Percentiles rank a stretch among this genome's conserved stretches.
These are phyloP conservation scores for Ellobium chinense DNA, from an alignment of 2,888 invertebrate genomes.

Conservation along the genomic window DNA sequence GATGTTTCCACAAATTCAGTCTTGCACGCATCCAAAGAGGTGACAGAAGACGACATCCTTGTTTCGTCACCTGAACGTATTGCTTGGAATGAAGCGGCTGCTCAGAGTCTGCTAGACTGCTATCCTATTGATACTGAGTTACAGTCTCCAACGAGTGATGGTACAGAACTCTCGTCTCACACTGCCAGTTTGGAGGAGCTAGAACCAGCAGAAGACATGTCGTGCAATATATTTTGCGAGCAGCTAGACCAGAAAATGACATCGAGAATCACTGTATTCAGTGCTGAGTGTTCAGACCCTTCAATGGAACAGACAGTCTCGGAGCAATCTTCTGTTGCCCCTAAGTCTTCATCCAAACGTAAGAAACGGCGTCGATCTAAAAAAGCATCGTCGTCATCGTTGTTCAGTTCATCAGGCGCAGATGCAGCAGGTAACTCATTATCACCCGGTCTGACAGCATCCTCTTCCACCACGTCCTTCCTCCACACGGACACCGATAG, in stretches of 20 bases:
- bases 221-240: no score
- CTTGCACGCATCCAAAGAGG: no score
- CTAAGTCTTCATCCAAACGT: background rate
- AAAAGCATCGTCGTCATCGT: background rate
- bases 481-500: background rate
- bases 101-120: background rate
- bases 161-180: background rate
- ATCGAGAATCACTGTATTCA: background rate
- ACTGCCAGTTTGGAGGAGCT: no score
- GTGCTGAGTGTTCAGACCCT: background rate
- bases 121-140: background rate
- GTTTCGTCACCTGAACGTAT: background rate
- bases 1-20: no score
- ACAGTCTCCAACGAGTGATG: background rate
- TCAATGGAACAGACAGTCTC: background rate
- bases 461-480: background rate
- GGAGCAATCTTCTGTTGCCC: background rate
- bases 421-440: background rate
- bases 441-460: background rate
- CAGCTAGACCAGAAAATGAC: no score
- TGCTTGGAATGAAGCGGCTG: background rate
- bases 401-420: background rate
- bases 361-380: slow-evolving; percentile 9
- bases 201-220: background rate
- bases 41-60: background rate